A percentile compares a stretch with the other conserved stretches of the same genome.
Evolutionary conservation across 2,888 invertebrate species (phyloP).

Genomic region (Stramonita haemastoma): DNA sequence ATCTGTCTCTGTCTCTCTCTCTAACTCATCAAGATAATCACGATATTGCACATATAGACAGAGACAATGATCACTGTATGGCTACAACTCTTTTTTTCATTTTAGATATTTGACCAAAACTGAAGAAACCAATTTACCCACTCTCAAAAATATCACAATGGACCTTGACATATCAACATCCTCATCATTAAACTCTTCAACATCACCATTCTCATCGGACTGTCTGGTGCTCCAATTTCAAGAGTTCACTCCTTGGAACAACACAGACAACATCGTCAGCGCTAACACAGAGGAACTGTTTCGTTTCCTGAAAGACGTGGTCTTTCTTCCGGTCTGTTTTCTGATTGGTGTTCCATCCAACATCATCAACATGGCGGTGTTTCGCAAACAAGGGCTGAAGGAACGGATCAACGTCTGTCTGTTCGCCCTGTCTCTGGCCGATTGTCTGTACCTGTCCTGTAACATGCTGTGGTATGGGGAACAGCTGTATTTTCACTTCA

Average conservation of each 20-base stretch:
- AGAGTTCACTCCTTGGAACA: neutral
- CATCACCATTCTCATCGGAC: neutral
- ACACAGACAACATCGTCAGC: neutral
- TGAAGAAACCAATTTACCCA: neutral
- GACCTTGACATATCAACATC: neutral
- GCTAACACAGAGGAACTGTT: neutral
- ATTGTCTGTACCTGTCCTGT: neutral
- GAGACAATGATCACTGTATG: neutral
- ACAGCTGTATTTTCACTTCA: neutral
- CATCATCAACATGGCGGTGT: slow-evolving; percentile 22
- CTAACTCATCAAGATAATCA: no score
- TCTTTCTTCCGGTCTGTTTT: neutral
- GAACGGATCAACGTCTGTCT: slow-evolving; percentile 3
- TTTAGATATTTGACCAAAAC: neutral
- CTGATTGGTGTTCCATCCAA: slow-evolving; percentile 9
- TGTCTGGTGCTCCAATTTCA: neutral
- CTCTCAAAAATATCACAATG: neutral
- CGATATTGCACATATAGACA: no score
- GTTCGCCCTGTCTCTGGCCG: neutral
- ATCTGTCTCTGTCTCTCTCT: no score
- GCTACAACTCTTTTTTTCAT: neutral
- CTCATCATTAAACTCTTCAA: neutral
- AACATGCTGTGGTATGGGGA: neutral
- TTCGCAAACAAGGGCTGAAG: slow-evolving; percentile 2
- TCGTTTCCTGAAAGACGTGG: neutral